Percentiles rank a stretch among this genome's conserved stretches.
Evolutionary conservation across 30 jellyfish, hydroid and myxozoan species (phyloP).

Genomic region (Turritopsis rubra): DNA sequence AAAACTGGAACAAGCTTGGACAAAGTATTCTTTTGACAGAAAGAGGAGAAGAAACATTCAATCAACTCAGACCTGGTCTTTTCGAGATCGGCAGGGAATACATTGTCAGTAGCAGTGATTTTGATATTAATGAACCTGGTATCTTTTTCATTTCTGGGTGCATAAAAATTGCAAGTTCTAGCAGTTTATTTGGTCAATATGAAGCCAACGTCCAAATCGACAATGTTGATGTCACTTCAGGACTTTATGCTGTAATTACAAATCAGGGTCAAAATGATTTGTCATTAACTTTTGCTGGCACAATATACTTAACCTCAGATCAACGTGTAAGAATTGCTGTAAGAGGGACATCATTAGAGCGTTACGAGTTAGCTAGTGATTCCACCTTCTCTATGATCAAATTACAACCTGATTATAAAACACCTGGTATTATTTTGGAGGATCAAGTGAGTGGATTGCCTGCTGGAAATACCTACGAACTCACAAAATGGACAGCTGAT

Average conservation of each 20-base stretch:
- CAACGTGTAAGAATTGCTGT: conserved; percentile 53
- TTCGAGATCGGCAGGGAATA: conserved; percentile 1
- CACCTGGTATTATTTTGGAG: conserved; percentile 72
- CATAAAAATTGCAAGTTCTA: conserved; percentile 36
- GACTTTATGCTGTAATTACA: conserved; percentile 41
- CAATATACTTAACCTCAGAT: conserved; percentile 59
- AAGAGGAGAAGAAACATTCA: conserved; percentile 5
- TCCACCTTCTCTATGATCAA: conserved; percentile 57
- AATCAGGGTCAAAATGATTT: conserved; percentile 30
- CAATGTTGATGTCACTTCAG: conserved; percentile 37
- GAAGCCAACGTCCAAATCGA: conserved; percentile 64
- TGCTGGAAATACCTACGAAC: conserved; percentile 23
- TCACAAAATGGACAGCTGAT: conserved; percentile 50
- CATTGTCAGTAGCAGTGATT: conserved; percentile 4
- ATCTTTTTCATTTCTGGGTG: conserved; percentile 55
- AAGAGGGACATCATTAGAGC: conserved; percentile 30
- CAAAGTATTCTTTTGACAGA: background rate
- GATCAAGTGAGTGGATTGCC: conserved; percentile 25
- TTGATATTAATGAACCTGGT: conserved; percentile 68
- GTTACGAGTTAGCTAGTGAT: conserved; percentile 35
- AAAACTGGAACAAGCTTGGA: background rate
- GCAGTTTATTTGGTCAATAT: conserved; percentile 36
- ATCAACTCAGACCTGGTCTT: conserved; percentile 36
- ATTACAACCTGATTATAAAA: conserved; percentile 71
- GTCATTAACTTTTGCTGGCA: conserved; percentile 71